Conservation (phyloP, 1,140 invertebrate species). For the Antheraea mylitta region DNA sequence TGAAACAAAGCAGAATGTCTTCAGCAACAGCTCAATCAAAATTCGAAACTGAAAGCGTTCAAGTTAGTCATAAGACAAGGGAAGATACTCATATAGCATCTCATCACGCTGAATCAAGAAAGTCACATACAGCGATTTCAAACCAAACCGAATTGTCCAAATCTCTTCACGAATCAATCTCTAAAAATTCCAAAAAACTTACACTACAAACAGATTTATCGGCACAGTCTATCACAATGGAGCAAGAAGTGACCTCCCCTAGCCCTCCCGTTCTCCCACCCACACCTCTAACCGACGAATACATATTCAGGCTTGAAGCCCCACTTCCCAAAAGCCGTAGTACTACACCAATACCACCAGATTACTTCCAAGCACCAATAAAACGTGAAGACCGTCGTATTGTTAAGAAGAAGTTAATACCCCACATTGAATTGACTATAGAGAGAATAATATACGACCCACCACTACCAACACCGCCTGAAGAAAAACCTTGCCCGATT, state of each 20-base stretch:
- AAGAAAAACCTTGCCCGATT: slow-evolving; percentile 32
- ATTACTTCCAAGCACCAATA: slow-evolving; percentile 7
- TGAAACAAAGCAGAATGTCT: not conserved
- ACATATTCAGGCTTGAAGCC: slow-evolving; percentile 61
- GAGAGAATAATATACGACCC: slow-evolving; percentile 50
- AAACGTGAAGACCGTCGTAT: slow-evolving; percentile 55
- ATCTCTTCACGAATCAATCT: not conserved
- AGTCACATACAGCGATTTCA: not conserved
- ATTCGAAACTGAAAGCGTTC: not conserved
- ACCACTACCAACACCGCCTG: slow-evolving; percentile 51
- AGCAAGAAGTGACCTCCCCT: slow-evolving; percentile 29
- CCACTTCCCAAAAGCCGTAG: slow-evolving; percentile 49
- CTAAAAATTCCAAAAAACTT: not conserved
- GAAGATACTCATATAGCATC: not conserved
- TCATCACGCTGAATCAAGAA: not conserved
- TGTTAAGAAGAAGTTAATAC: slow-evolving; percentile 61
- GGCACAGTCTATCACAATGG: not conserved
- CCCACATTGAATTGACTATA: slow-evolving; percentile 56
- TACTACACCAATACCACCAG: slow-evolving; percentile 40
- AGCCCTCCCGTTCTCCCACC: slow-evolving; percentile 42
- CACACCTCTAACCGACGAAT: slow-evolving; percentile 68
- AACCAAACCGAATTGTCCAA: not conserved
- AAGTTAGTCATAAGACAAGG: not conserved
- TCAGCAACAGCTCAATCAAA: not conserved
- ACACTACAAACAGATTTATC: not conserved